These are phyloP conservation scores for Listronotus bonariensis DNA, from an alignment of 1,140 invertebrate species.

Conservation along the genomic window DNA sequence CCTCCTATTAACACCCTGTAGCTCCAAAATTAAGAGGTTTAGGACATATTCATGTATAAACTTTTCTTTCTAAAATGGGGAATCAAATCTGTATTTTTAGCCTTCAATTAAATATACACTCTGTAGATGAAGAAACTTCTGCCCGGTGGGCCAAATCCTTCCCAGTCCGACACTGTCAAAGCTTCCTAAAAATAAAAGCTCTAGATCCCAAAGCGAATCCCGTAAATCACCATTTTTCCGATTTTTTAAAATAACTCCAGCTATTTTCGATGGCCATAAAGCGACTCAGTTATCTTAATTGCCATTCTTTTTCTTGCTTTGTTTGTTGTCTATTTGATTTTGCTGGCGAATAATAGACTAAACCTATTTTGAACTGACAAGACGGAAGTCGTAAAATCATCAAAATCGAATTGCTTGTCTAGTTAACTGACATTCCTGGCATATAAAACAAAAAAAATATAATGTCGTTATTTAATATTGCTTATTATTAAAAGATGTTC, in stretches of 20 bases:
- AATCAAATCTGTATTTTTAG: too few relatives aligned
- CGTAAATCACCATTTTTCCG: conserved; percentile 11
- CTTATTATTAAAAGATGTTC: too few relatives aligned
- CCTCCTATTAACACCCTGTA: too few relatives aligned
- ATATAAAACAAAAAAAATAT: background rate
- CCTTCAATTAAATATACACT: too few relatives aligned
- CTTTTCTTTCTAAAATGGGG: too few relatives aligned
- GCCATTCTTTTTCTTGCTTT: conserved; percentile 17
- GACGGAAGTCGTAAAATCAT: conserved; percentile 21
- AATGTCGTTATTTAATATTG: too few relatives aligned
- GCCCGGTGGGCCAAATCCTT: too few relatives aligned
- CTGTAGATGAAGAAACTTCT: too few relatives aligned
- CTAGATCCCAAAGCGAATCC: conserved; percentile 1
- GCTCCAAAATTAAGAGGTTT: too few relatives aligned
- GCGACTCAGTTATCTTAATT: conserved; percentile 17
- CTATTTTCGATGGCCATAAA: conserved; percentile 10
- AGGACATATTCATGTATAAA: too few relatives aligned
- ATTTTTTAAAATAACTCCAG: conserved; percentile 20
- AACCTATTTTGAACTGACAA: conserved; percentile 16
- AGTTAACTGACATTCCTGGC: background rate
- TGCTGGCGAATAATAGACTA: conserved; percentile 11
- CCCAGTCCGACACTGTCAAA: too few relatives aligned
- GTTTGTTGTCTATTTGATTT: conserved; percentile 3
- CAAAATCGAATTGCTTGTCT: conserved; percentile 7
- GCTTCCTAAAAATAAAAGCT: background rate